A percentile compares a stretch with the other conserved stretches of the same genome.
Evolutionary conservation across 2,113 vertebrate genomes (phyloP).

Genomic region (Sterna hirundo): DNA sequence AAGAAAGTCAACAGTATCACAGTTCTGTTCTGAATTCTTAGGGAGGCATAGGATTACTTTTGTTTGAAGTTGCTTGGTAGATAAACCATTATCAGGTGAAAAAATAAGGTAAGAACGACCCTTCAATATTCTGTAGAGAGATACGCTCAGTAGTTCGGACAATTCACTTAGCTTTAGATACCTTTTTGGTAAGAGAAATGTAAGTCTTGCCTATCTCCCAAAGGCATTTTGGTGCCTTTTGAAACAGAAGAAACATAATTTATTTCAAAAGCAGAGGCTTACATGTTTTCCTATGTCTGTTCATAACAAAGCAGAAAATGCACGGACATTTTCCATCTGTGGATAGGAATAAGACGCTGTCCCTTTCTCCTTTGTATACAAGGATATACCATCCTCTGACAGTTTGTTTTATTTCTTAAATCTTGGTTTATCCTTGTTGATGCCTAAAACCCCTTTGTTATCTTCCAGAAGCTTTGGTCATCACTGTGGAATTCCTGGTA

Average conservation of each 20-base stretch:
- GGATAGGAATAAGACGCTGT: background rate
- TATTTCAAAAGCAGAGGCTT: background rate
- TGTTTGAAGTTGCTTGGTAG: background rate
- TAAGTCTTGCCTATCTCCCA: background rate
- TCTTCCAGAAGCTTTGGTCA: slow-evolving; percentile 36
- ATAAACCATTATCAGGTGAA: background rate
- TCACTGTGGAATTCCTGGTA: slow-evolving; percentile 60
- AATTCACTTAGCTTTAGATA: background rate
- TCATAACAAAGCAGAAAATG: background rate
- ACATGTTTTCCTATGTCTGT: background rate
- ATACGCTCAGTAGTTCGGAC: background rate
- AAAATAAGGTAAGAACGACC: background rate
- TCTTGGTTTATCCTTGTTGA: background rate
- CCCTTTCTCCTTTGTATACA: background rate
- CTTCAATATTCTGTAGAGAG: background rate
- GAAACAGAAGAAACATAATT: background rate
- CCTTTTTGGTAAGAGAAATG: background rate
- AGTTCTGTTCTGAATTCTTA: background rate
- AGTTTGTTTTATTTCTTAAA: background rate
- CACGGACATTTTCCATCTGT: background rate
- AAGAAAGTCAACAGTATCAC: background rate
- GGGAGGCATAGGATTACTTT: background rate
- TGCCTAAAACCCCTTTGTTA: background rate
- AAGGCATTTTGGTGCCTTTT: background rate
- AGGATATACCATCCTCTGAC: background rate